Percentiles rank a stretch among this genome's conserved stretches.
These are phyloP conservation scores for Acromyrmex heyeri DNA, from an alignment of 1,140 invertebrate genomes.

Conservation along the genomic window DNA sequence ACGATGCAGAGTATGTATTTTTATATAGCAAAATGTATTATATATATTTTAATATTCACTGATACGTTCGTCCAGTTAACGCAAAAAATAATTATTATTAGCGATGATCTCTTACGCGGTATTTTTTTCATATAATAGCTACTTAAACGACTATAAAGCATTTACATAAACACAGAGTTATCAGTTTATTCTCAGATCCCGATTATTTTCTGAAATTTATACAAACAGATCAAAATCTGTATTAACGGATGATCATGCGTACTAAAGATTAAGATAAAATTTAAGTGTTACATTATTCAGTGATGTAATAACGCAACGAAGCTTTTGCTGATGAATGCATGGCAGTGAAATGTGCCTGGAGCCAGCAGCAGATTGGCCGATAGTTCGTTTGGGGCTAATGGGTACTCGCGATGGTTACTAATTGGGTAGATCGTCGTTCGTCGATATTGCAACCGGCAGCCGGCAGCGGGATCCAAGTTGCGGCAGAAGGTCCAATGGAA, in stretches of 20 bases:
- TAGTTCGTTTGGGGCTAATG: conserved; percentile 79
- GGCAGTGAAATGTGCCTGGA: conserved; percentile 47
- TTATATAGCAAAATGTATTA: not conserved
- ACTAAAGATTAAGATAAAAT: conserved; percentile 2
- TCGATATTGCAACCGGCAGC: conserved; percentile 77
- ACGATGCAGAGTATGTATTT: not conserved
- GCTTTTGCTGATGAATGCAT: conserved; percentile 73
- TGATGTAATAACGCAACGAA: conserved; percentile 4
- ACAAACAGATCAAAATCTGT: not conserved
- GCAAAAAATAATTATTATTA: not conserved
- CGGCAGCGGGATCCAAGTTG: conserved; percentile 30
- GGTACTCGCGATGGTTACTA: conserved; percentile 81
- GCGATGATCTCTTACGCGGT: not conserved
- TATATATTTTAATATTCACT: not conserved
- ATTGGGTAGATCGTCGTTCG: conserved; percentile 81
- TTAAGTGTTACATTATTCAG: not conserved
- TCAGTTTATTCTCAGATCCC: not conserved
- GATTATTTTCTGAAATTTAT: conserved; percentile 13
- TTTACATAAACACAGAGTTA: conserved; percentile 19
- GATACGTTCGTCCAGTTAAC: not conserved
- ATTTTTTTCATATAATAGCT: not conserved
- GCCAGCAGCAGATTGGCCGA: conserved; percentile 73
- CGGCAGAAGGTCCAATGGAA: conserved; percentile 70
- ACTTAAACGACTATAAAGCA: not conserved
- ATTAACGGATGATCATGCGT: not conserved